Percentiles rank a stretch among this genome's conserved stretches.
Evolutionary conservation across 1,140 invertebrate genomes (phyloP).

Genomic region (Dendrolimus punctatus): DNA sequence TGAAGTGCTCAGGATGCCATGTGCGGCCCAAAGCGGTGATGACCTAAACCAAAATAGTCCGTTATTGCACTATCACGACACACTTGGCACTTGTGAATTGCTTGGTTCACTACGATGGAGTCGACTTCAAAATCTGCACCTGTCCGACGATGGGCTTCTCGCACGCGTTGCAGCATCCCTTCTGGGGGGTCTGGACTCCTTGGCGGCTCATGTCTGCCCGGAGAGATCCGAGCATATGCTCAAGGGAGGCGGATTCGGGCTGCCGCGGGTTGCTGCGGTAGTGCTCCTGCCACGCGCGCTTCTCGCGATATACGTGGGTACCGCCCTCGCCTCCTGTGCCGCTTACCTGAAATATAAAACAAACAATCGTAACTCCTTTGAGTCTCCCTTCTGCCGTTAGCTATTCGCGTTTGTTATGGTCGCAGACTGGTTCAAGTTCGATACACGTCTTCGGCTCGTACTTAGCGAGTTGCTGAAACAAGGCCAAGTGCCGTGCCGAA

Average conservation of each 20-base stretch:
- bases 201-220: slow-evolving; percentile 97
- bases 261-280: slow-evolving; percentile 62
- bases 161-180: slow-evolving; percentile 98
- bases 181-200: slow-evolving; percentile 97
- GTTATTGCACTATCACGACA: not conserved
- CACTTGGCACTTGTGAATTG: not conserved
- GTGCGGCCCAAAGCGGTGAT: slow-evolving; percentile 97
- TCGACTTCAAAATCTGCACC: slow-evolving; percentile 68
- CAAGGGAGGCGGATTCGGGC: slow-evolving; percentile 62
- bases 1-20: slow-evolving; percentile 99
- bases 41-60: slow-evolving; percentile 72
- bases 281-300: slow-evolving; percentile 62
- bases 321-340: slow-evolving; percentile 44
- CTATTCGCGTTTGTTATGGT: too few species aligned
- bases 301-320: slow-evolving; percentile 57
- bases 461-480: not conserved
- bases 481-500: slow-evolving; percentile 12
- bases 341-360: slow-evolving; percentile 42
- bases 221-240: slow-evolving; percentile 76
- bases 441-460: too few species aligned
- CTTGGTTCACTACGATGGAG: slow-evolving; percentile 4
- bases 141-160: slow-evolving; percentile 98
- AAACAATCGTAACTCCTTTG: slow-evolving; percentile 1
- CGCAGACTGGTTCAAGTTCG: too few species aligned
- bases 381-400: slow-evolving; percentile 1